These are phyloP conservation scores for Anarhynchus alexandrinus DNA, from an alignment of 2,113 vertebrate genomes.

Conservation along the genomic window DNA sequence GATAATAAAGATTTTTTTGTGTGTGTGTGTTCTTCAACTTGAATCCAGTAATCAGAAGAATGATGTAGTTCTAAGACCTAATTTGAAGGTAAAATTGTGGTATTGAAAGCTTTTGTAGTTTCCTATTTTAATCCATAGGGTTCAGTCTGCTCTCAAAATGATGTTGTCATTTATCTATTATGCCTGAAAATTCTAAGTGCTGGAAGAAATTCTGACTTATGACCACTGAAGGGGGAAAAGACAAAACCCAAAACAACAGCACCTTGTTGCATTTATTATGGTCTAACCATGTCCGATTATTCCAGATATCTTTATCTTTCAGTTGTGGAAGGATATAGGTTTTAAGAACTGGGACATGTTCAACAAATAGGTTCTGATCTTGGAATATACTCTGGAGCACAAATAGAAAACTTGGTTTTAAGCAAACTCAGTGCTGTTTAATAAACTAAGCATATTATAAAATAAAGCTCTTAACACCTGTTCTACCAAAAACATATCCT, in stretches of 20 bases:
- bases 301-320: not conserved
- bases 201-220: not conserved
- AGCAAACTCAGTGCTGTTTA: not conserved
- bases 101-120: slow-evolving; percentile 25
- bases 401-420: not conserved
- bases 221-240: not conserved
- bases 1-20: slow-evolving; percentile 26
- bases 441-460: not conserved
- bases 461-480: not conserved
- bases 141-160: not conserved
- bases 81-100: slow-evolving; percentile 49
- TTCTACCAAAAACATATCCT: not conserved
- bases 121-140: slow-evolving; percentile 8
- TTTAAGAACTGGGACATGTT: not conserved
- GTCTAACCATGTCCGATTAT: not conserved
- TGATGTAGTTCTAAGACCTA: slow-evolving; percentile 32
- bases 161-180: not conserved
- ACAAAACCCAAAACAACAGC: accelerated
- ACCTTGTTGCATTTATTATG: not conserved
- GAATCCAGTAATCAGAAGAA: slow-evolving; percentile 56
- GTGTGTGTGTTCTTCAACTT: slow-evolving; percentile 7
- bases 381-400: not conserved
- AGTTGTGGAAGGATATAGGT: not conserved
- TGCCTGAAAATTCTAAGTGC: not conserved
- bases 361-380: not conserved